phyloP scores from a whole-genome alignment of 2,888 invertebrate genomes.

The Pyralis farinalis region DNA sequence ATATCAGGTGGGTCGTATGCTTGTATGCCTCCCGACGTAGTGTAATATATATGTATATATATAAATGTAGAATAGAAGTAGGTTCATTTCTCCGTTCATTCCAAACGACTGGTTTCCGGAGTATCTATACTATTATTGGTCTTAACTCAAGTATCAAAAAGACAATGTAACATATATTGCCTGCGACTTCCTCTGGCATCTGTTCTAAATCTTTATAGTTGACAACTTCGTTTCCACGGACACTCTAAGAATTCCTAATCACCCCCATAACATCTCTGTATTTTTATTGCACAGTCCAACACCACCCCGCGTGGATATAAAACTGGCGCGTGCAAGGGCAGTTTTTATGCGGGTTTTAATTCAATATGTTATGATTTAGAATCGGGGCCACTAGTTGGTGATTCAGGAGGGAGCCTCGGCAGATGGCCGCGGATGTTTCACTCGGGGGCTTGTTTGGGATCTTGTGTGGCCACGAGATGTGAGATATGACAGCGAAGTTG shows the following conservation, averaged over 20 bases:
- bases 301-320: neutral
- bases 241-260: neutral
- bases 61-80: too few relatives aligned
- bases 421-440: constrained; percentile 58
- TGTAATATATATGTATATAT: too few relatives aligned
- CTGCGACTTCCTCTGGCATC: too few relatives aligned
- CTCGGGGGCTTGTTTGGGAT: constrained; percentile 37
- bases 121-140: too few relatives aligned
- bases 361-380: constrained; percentile 34
- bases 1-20: too few relatives aligned
- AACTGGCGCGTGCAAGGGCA: constrained; percentile 12
- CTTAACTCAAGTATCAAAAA: too few relatives aligned
- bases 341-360: constrained; percentile 30
- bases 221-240: neutral
- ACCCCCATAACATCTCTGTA: neutral
- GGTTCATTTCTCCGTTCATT: too few relatives aligned
- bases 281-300: neutral
- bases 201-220: too few relatives aligned
- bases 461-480: constrained; percentile 24
- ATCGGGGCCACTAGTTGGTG: constrained; percentile 31
- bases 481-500: too few relatives aligned
- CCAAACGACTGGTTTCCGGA: too few relatives aligned
- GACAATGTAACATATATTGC: too few relatives aligned
- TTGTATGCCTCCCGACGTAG: too few relatives aligned
- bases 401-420: constrained; percentile 55